A percentile compares a stretch with the other conserved stretches of the same genome.
Evolutionary conservation across 2,797 vertebrate genomes (phyloP).

Genomic region (Sebastolobus altivelis): DNA sequence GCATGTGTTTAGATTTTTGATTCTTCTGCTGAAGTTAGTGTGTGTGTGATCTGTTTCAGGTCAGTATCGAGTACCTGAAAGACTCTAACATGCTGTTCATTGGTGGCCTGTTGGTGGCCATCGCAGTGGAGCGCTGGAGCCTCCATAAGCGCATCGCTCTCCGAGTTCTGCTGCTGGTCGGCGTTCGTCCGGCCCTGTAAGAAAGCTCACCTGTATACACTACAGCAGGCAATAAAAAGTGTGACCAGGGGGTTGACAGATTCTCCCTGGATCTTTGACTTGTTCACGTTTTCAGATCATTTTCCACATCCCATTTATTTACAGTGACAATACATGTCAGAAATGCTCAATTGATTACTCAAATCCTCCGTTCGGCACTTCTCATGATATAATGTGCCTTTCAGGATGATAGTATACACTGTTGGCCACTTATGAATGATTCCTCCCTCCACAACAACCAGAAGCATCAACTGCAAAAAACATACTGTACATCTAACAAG

Average conservation of each 20-base stretch:
- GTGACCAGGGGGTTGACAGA: not conserved
- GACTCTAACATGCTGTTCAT: slow-evolving; percentile 95
- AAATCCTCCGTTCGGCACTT: not conserved
- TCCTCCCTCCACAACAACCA: not conserved
- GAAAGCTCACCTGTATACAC: slow-evolving; percentile 48
- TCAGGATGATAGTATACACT: not conserved
- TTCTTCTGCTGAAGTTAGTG: not conserved
- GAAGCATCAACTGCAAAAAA: not conserved
- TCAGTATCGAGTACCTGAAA: slow-evolving; percentile 90
- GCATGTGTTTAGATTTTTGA: not conserved
- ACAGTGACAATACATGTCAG: not conserved
- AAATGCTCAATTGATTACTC: not conserved
- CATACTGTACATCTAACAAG: not conserved
- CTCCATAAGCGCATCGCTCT: slow-evolving; percentile 96
- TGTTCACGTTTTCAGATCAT: not conserved
- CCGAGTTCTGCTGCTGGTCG: slow-evolving; percentile 88
- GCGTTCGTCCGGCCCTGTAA: slow-evolving; percentile 94
- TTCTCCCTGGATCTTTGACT: not conserved
- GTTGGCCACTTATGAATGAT: too few species aligned
- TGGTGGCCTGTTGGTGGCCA: slow-evolving; percentile 93
- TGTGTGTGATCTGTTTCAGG: slow-evolving; percentile 81
- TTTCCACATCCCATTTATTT: not conserved
- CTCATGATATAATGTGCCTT: not conserved
- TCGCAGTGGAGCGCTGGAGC: slow-evolving; percentile 92
- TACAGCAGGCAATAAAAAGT: not conserved